phyloP scores from a whole-genome alignment of 92 coral and sea anemone genomes.

The Desmophyllum pertusum region DNA sequence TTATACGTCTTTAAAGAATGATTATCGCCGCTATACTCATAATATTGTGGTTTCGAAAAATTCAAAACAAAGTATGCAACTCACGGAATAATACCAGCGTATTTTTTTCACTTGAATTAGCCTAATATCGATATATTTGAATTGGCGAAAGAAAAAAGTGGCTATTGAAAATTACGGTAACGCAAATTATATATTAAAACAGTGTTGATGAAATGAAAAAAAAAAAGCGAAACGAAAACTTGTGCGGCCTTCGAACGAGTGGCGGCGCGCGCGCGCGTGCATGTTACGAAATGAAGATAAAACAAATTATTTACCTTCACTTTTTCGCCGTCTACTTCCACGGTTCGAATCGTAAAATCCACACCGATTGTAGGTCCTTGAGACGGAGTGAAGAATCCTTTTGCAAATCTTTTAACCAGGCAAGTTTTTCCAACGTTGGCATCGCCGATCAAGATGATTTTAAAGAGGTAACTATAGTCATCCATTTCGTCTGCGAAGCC shows the following conservation, averaged over 20 bases:
- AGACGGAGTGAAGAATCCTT: conserved; percentile 91
- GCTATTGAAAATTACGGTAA: background rate
- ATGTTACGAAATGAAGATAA: background rate
- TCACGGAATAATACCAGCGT: conserved; percentile 18
- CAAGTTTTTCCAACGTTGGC: conserved; percentile 99
- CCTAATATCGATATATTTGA: background rate
- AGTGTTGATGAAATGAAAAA: background rate
- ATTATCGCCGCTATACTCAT: conserved; percentile 5
- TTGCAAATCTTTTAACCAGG: conserved; percentile 92
- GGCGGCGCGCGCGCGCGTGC: background rate
- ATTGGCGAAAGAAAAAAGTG: background rate
- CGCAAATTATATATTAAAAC: background rate
- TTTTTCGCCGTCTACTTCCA: conserved; percentile 92
- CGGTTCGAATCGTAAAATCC: conserved; percentile 95
- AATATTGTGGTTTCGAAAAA: conserved; percentile 8
- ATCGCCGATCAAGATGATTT: conserved; percentile 97
- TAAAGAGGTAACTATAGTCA: conserved; percentile 92
- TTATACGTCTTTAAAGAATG: background rate
- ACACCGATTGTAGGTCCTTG: conserved; percentile 99
- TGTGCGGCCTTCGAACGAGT: conserved; percentile 1
- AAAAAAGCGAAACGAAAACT: background rate
- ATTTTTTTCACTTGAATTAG: background rate
- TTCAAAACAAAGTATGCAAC: conserved; percentile 12
- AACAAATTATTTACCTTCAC: conserved; percentile 72
- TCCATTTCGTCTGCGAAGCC: conserved; percentile 50